These are phyloP conservation scores for Clinocottus analis DNA, from an alignment of 2,113 vertebrate species.

Conservation along the genomic window DNA sequence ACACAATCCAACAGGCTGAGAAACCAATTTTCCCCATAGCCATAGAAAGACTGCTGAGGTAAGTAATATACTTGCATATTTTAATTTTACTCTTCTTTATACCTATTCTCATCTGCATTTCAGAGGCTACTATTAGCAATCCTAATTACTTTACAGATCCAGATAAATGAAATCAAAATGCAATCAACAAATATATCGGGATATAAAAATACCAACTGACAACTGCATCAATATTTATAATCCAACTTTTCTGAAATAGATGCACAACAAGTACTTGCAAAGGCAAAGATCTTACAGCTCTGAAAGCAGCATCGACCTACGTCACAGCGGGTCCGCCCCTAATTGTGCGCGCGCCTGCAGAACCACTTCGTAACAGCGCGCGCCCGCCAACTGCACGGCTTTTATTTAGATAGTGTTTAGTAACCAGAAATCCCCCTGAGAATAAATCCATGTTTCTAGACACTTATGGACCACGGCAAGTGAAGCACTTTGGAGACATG, in stretches of 20 bases:
- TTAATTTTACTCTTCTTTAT: not conserved
- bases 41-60: too few relatives aligned
- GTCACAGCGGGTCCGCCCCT: constrained; percentile 58
- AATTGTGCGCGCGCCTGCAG: constrained; percentile 53
- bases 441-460: constrained; percentile 8
- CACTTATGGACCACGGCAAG: not conserved
- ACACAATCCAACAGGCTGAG: too few relatives aligned
- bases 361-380: constrained; percentile 69
- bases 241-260: too few relatives aligned
- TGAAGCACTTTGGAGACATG: not conserved
- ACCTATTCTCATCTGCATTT: not conserved
- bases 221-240: too few relatives aligned
- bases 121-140: not conserved
- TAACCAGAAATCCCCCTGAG: constrained; percentile 44
- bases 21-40: too few relatives aligned
- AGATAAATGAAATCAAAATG: too few relatives aligned
- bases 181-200: too few relatives aligned
- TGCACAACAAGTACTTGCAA: too few relatives aligned
- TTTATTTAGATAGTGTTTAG: constrained; percentile 55
- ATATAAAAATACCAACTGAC: too few relatives aligned
- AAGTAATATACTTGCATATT: not conserved
- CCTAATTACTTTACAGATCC: too few relatives aligned
- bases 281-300: not conserved
- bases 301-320: constrained; percentile 26
- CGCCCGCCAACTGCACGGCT: constrained; percentile 58